phyloP scores from a whole-genome alignment of 2,888 invertebrate species.

The Conistra vaccinii region DNA sequence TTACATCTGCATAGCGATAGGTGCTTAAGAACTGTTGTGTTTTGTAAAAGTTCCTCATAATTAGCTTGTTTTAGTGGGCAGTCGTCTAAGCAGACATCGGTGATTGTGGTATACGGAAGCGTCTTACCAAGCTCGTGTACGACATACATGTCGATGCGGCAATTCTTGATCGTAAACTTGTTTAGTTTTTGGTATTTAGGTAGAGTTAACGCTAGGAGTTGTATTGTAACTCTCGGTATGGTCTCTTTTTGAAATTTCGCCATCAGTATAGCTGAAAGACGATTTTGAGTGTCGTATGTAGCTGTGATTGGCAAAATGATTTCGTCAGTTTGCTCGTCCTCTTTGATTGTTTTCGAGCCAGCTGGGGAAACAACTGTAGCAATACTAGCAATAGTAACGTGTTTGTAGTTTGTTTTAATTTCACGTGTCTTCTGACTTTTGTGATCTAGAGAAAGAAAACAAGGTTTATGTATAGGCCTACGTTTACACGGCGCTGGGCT shows the following conservation, averaged over 20 bases:
- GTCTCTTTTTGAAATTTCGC: constrained; percentile 62
- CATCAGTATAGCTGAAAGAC: constrained; percentile 72
- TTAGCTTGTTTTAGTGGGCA: constrained; percentile 70
- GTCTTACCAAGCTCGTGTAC: constrained; percentile 76
- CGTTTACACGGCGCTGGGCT: no score
- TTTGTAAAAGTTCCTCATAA: constrained; percentile 71
- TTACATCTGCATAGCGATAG: constrained; percentile 77
- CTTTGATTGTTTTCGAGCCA: background rate
- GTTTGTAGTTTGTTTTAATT: background rate
- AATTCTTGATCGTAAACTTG: constrained; percentile 71
- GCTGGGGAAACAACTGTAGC: constrained; percentile 1
- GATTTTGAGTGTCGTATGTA: constrained; percentile 70
- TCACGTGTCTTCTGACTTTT: constrained; percentile 34
- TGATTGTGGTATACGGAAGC: constrained; percentile 70
- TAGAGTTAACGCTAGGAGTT: constrained; percentile 69
- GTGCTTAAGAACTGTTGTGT: constrained; percentile 63
- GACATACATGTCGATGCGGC: constrained; percentile 69
- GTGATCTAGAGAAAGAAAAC: constrained; percentile 60
- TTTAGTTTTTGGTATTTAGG: constrained; percentile 69
- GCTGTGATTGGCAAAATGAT: constrained; percentile 64
- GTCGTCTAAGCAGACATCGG: constrained; percentile 77
- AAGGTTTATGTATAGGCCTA: background rate
- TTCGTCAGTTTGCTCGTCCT: background rate
- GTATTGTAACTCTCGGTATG: constrained; percentile 67
- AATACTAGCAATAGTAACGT: background rate